Evolutionary conservation across 2,113 vertebrate genomes (phyloP).

Genomic region (Phaethornis superciliosus): DNA sequence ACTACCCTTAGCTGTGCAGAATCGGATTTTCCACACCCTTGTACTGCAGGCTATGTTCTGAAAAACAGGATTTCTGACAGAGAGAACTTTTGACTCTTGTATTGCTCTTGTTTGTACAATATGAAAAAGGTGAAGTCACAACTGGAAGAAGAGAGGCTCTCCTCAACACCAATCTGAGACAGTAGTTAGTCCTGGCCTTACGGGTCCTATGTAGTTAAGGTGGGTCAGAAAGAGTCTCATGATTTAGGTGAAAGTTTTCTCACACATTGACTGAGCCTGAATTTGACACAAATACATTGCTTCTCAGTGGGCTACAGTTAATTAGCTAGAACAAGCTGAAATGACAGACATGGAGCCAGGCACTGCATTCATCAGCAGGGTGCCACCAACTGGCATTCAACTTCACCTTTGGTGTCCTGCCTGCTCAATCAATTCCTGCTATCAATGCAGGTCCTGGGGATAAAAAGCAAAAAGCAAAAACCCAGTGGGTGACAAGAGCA

Average conservation of each 20-base stretch:
- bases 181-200: neutral
- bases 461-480: conserved; percentile 26
- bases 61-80: conserved; percentile 25
- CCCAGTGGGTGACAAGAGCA: conserved; percentile 9
- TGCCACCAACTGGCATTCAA: neutral
- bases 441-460: conserved; percentile 32
- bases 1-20: conserved; percentile 38
- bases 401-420: neutral
- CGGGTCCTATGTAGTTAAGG: neutral
- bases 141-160: neutral
- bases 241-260: neutral
- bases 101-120: neutral
- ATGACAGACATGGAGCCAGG: neutral
- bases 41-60: neutral
- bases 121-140: neutral
- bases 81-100: neutral
- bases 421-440: neutral
- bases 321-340: neutral
- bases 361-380: neutral
- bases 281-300: conserved; percentile 12
- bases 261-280: neutral
- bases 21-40: conserved; percentile 66
- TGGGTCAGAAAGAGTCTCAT: neutral
- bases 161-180: neutral
- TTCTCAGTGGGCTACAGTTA: neutral